These are phyloP conservation scores for Myotis myotis DNA, from an alignment of 2,797 vertebrate genomes.

Conservation along the genomic window DNA sequence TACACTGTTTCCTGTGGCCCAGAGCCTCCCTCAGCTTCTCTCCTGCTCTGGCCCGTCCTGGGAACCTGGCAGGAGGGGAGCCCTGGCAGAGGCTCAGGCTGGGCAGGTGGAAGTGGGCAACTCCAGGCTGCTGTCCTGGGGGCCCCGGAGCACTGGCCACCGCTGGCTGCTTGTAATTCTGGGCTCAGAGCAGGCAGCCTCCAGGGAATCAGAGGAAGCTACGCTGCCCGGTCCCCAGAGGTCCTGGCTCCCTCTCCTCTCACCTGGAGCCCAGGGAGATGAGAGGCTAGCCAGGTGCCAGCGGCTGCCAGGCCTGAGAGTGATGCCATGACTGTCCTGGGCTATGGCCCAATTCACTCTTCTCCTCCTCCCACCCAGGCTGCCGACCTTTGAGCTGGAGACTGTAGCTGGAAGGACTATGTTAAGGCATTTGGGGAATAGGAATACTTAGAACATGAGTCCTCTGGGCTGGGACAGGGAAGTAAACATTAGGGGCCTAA, in stretches of 20 bases:
- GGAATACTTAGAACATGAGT: neutral
- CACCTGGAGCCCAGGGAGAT: slow-evolving; percentile 46
- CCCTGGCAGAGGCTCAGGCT: neutral
- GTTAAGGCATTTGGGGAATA: neutral
- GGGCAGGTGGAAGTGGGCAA: neutral
- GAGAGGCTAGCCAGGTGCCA: slow-evolving; percentile 51
- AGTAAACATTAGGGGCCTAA: neutral
- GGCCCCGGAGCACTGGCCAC: neutral
- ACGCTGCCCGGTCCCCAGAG: neutral
- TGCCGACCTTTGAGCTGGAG: neutral
- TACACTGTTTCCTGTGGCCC: neutral
- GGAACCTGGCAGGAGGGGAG: neutral
- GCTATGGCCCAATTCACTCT: neutral
- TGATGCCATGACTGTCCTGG: neutral
- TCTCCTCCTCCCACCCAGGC: neutral
- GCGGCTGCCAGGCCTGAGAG: neutral
- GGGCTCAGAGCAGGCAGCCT: slow-evolving; percentile 23
- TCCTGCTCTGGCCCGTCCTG: neutral
- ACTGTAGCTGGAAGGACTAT: neutral
- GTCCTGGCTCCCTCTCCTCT: neutral
- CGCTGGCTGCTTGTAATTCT: slow-evolving; percentile 41
- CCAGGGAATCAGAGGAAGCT: slow-evolving; percentile 58
- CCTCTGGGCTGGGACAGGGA: neutral
- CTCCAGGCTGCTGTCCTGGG: neutral
- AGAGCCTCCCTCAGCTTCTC: neutral